phyloP scores from a whole-genome alignment of 2,113 vertebrate genomes.

The Rousettus leschenaultii region DNA sequence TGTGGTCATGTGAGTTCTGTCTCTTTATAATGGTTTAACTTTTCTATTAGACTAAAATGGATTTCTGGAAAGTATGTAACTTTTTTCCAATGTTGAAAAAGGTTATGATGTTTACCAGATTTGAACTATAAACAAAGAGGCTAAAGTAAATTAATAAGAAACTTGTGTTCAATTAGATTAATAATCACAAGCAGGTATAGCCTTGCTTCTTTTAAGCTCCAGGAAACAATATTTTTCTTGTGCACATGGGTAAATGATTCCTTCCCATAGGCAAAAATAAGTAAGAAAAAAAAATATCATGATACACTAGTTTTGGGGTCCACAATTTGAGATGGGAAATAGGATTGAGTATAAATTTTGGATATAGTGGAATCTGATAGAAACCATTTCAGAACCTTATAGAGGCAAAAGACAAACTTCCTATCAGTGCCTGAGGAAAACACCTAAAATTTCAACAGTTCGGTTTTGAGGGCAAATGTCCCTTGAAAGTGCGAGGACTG shows the following conservation, averaged over 20 bases:
- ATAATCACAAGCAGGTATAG: background rate
- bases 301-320: background rate
- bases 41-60: conserved; percentile 26
- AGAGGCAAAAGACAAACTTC: conserved; percentile 5
- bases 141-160: background rate
- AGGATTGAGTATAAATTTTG: background rate
- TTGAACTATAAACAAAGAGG: background rate
- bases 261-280: conserved; percentile 26
- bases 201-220: conserved; percentile 13
- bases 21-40: background rate
- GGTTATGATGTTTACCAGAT: background rate
- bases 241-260: background rate
- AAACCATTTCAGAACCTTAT: conserved; percentile 21
- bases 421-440: background rate
- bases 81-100: background rate
- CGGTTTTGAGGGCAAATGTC: background rate
- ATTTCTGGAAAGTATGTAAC: background rate
- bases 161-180: background rate
- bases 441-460: background rate
- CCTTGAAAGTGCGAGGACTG: background rate
- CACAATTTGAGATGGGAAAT: background rate
- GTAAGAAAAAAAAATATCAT: background rate
- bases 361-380: background rate
- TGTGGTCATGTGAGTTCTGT: background rate
- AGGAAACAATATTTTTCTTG: conserved; percentile 32